Conservation (phyloP, 2,888 invertebrate genomes). For the Synanthedon myopaeformis region DNA sequence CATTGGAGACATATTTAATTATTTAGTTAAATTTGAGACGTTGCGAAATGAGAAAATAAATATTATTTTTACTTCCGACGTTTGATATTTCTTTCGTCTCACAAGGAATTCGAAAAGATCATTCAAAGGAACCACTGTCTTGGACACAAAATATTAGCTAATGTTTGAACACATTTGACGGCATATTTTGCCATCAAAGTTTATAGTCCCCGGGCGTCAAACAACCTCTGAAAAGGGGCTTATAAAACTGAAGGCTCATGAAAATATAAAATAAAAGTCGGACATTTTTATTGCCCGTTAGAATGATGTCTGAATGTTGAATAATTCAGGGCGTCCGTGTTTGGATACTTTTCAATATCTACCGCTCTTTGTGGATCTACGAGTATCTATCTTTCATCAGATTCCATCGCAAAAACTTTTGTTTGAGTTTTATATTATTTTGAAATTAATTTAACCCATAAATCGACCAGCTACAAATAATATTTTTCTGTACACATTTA, state of each 20-base stretch:
- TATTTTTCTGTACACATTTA: too few species aligned
- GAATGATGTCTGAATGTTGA: slow-evolving; percentile 6
- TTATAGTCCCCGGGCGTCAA: neutral
- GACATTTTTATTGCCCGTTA: slow-evolving; percentile 1
- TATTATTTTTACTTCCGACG: too few species aligned
- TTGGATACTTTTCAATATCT: slow-evolving; percentile 21
- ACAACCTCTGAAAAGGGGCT: neutral
- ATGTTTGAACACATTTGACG: too few species aligned
- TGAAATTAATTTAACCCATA: too few species aligned
- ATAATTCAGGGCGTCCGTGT: slow-evolving; percentile 10
- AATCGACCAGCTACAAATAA: too few species aligned
- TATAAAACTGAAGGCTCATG: neutral
- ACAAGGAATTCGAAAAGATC: neutral
- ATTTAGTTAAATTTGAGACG: too few species aligned
- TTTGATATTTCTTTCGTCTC: neutral
- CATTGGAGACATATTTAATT: too few species aligned
- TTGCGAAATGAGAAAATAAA: too few species aligned
- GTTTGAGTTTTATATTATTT: too few species aligned
- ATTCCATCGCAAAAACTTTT: slow-evolving; percentile 1
- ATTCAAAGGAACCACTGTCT: neutral
- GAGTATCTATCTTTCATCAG: slow-evolving; percentile 6
- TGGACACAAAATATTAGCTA: too few species aligned
- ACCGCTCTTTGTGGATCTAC: slow-evolving; percentile 10
- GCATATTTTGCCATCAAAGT: neutral
- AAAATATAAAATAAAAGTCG: slow-evolving; percentile 1